phyloP scores from a whole-genome alignment of 2,113 vertebrate genomes.

The Cyprinodon brontotheroides region DNA sequence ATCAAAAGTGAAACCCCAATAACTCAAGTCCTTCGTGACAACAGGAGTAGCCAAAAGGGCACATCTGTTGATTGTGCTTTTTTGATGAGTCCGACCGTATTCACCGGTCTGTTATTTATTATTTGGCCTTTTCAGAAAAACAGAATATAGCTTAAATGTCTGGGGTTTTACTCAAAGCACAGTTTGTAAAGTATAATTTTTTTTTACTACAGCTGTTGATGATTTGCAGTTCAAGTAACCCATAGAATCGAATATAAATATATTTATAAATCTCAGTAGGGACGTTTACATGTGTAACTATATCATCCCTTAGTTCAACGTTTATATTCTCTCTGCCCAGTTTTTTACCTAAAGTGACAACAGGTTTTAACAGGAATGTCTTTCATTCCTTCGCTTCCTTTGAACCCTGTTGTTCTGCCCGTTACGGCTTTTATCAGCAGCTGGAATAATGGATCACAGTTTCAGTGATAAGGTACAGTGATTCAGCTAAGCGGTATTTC shows the following conservation, averaged over 20 bases:
- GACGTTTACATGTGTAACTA: not conserved
- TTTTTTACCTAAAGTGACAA: rapidly evolving
- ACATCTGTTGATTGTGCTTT: not conserved
- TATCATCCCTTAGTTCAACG: not conserved
- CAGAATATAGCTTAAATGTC: not conserved
- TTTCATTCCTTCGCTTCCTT: not conserved
- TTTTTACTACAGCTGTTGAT: not conserved
- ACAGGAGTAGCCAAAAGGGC: no score
- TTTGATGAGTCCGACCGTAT: not conserved
- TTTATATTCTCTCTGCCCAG: not conserved
- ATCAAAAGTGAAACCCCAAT: no score
- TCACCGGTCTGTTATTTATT: not conserved
- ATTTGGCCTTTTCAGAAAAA: not conserved
- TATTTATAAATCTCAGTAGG: not conserved
- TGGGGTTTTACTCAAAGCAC: not conserved
- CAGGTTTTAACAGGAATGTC: not conserved
- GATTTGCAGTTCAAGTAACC: not conserved
- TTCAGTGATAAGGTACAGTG: slow-evolving; percentile 30
- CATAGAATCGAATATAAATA: not conserved
- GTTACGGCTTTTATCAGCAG: not conserved
- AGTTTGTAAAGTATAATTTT: not conserved
- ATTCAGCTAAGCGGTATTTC: not conserved
- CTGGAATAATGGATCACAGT: not conserved
- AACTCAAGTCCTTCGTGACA: no score
- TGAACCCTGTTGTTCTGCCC: slow-evolving; percentile 4